Evolutionary conservation across 1,140 invertebrate species (phyloP), one percentile per base, ranked within the genome.

Genomic region (Drosophila saltans): DNA sequence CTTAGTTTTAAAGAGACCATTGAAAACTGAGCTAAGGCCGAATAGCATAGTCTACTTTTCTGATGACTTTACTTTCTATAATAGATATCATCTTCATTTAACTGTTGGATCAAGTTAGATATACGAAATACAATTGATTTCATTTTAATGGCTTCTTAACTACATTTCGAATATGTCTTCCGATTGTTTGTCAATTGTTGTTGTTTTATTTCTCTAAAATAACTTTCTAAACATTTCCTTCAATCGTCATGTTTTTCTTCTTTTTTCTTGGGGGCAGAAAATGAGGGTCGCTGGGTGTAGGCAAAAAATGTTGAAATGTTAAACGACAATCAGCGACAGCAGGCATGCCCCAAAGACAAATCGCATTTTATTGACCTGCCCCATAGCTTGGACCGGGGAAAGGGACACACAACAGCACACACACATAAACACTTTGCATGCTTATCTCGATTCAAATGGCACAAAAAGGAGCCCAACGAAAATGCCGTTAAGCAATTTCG

Each of bases 401-500:
- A 56, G 45, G 45, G 16, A 48, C 45, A 26, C 8, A 52, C 11
- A 43, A 43, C 41, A 26, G 16, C 45, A 26, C 5, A 16, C 43
- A 40, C 10, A 48, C 7, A 48, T 26, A 52, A 52, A 52, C 75
- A 83, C 76, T 79, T 79, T 73, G 58, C 73, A 77, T 83, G 80
- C 72, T 83, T 83, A 83, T 76, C 65, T 69, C 64, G 64, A 65
- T 39, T 65, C 41, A 72, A 72, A 72, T 62, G 71, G 73, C 45
- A 57, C 11, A 28, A 36, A 69, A 40, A 9, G 16, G 28, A 26
- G 57, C 30, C 28, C n/a, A 16, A 24, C 30, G 28, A 39, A 41
- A 62, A 62, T 56, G 72, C 66, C 66, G 66, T 79, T 76, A 72
- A 83, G 69, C 76, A 83, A 83, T 83, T 83, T 83, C 70, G 81